Base-by-base conservation (phyloP, 30 jellyfish, hydroid and myxozoan species). In the Aurelia coerulea region DNA sequence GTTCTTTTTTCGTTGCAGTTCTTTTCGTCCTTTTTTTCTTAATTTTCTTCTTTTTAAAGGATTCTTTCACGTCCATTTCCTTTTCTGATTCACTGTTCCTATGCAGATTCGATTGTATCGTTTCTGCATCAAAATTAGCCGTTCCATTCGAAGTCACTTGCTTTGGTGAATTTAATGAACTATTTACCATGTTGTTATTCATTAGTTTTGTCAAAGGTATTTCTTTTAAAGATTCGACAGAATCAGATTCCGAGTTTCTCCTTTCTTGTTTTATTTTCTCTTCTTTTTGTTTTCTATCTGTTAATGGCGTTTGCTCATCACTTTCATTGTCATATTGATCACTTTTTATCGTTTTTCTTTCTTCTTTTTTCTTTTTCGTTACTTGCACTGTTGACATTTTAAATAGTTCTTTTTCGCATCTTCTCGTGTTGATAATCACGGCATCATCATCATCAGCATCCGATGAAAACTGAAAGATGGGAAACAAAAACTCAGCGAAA, bases 21-120 rank as follows among this genome's bases (percentile, higher is more conserved):
- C 37, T 74, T 18, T 29, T 68, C 12, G 56, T 46, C 62, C 52
- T 74, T 46, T 74, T 74, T 17, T 52, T 74, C 71, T 37, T 49
- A 11, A 31, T 35, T 63, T 79, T 63, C 49, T 60, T 42, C 42
- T 62, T 81, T 59, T 69, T 82, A 12, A 69, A 68, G 72, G 51
- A 68, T 31, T 83, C 92, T 41, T 71, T 70, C 32, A 83, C 79
- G 4, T 83, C 92, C 59, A 53, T 83, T 46, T 83, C 92, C 62
- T 83, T 83, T 62, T 69, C 92, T 54, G 92, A 83, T 46, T 83
- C 92, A 62, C 86, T 69, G 14, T 72, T 83, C 23, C 85, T 75
- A 19, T 70, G 17, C 2, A 83, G 3, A 62, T 83, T 83, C 33
- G 80, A 37, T 13, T 62, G 74, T 41, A 39, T 29, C 19, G 42